A percentile compares a stretch with the other conserved stretches of the same genome.
These are phyloP conservation scores for Julus scanicus DNA, from an alignment of 2,888 invertebrate species.

Conservation along the genomic window DNA sequence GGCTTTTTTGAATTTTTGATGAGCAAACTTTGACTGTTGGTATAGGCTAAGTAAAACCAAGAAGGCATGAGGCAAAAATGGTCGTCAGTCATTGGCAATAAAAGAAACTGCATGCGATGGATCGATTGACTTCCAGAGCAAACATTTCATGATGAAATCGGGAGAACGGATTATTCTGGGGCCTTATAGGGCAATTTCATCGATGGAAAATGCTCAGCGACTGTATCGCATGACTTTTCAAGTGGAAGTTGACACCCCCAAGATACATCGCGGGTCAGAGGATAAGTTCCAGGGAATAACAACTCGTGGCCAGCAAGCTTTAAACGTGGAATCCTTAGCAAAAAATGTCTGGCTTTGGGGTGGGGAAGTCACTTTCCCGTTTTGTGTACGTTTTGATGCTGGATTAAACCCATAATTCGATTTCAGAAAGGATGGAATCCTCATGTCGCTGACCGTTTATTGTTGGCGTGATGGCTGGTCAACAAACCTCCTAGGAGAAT, in stretches of 20 bases:
- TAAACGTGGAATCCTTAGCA: background rate
- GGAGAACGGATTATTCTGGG: conserved; percentile 17
- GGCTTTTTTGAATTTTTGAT: conserved; percentile 9
- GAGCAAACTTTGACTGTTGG: conserved; percentile 30
- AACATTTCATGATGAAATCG: conserved; percentile 39
- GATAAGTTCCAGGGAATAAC: background rate
- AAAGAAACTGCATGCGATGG: background rate
- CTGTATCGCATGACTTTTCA: conserved; percentile 5
- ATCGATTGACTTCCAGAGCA: conserved; percentile 22
- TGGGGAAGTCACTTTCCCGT: background rate
- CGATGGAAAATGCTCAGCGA: background rate
- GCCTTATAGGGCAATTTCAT: conserved; percentile 16
- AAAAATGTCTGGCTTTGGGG: background rate
- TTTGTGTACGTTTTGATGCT: conserved; percentile 27
- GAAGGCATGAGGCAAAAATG: background rate
- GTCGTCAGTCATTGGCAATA: background rate
- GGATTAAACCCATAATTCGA: conserved; percentile 31
- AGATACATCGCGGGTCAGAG: background rate
- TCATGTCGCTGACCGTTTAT: conserved; percentile 28
- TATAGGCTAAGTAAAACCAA: background rate
- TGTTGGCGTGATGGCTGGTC: conserved; percentile 16
- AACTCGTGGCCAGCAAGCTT: background rate
- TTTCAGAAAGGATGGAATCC: conserved; percentile 26
- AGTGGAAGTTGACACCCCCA: conserved; percentile 18
- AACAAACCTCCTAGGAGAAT: conserved; percentile 38